phyloP scores from a whole-genome alignment of 1,140 invertebrate genomes.

The Sesamia nonagrioides region DNA sequence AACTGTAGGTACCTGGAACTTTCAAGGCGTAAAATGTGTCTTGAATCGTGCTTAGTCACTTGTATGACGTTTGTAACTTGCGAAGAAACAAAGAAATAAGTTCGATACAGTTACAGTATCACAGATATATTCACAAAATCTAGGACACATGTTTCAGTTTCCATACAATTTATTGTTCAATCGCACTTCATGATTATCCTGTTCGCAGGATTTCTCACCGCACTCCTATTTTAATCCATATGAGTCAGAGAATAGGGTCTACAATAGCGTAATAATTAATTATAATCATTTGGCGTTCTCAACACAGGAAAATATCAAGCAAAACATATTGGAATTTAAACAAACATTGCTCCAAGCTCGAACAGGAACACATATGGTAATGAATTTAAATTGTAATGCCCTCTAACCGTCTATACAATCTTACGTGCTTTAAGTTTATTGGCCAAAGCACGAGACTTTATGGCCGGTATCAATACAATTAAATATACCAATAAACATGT shows the following conservation, averaged over 20 bases:
- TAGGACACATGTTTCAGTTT: slow-evolving; percentile 9
- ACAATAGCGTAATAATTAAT: neutral
- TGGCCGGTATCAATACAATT: slow-evolving; percentile 35
- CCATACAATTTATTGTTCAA: slow-evolving; percentile 8
- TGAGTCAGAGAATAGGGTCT: neutral
- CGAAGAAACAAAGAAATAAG: neutral
- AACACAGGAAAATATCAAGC: slow-evolving; percentile 33
- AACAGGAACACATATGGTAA: slow-evolving; percentile 3
- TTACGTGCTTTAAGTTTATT: slow-evolving; percentile 21
- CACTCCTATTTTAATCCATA: neutral
- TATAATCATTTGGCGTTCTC: slow-evolving; percentile 5
- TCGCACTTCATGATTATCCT: slow-evolving; percentile 31
- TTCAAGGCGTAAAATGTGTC: too few species aligned
- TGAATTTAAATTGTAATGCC: slow-evolving; percentile 21
- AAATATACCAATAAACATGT: slow-evolving; percentile 45
- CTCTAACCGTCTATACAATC: slow-evolving; percentile 11
- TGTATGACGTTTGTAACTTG: neutral
- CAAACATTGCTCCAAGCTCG: neutral
- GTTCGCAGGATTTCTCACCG: neutral
- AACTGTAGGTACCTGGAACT: neutral
- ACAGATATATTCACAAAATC: slow-evolving; percentile 19
- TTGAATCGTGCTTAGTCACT: neutral
- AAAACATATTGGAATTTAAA: slow-evolving; percentile 25
- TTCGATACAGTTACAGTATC: neutral
- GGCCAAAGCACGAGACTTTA: slow-evolving; percentile 27